phyloP scores from a whole-genome alignment of 2,797 vertebrate species.

The Alexandromys oeconomus region DNA sequence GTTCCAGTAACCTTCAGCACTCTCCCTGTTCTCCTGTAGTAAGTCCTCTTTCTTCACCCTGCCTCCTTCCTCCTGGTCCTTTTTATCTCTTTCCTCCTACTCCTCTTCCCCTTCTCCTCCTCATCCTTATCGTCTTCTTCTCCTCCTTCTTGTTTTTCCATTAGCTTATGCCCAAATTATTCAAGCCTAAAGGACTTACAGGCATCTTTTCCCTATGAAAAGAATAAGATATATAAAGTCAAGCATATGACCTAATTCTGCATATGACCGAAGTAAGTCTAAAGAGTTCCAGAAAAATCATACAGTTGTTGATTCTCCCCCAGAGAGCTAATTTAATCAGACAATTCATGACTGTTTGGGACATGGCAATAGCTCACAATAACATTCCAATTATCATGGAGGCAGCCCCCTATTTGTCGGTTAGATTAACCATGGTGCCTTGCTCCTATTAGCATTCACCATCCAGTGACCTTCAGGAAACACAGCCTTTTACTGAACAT shows the following conservation, averaged over 20 bases:
- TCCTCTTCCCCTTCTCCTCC: not conserved
- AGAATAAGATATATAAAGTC: not conserved
- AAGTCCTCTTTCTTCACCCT: not conserved
- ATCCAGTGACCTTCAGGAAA: not conserved
- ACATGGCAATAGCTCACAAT: not conserved
- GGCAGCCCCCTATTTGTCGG: not conserved
- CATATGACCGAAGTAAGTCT: not conserved
- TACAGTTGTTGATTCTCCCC: not conserved
- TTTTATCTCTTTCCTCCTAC: not conserved
- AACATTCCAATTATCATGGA: not conserved
- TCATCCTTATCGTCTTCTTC: no score
- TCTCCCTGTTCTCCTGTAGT: not conserved
- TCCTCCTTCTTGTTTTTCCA: not conserved
- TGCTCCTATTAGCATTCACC: not conserved
- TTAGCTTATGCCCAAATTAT: not conserved
- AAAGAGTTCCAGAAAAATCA: not conserved
- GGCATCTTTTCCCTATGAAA: not conserved
- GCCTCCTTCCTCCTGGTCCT: not conserved
- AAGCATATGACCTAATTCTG: not conserved
- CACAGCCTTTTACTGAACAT: not conserved
- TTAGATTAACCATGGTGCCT: not conserved
- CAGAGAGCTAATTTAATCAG: not conserved
- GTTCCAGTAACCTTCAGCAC: accelerated
- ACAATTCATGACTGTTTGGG: not conserved
- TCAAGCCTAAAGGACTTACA: not conserved